These are phyloP conservation scores for Apus apus DNA, from an alignment of 2,113 vertebrate species.

Conservation along the genomic window DNA sequence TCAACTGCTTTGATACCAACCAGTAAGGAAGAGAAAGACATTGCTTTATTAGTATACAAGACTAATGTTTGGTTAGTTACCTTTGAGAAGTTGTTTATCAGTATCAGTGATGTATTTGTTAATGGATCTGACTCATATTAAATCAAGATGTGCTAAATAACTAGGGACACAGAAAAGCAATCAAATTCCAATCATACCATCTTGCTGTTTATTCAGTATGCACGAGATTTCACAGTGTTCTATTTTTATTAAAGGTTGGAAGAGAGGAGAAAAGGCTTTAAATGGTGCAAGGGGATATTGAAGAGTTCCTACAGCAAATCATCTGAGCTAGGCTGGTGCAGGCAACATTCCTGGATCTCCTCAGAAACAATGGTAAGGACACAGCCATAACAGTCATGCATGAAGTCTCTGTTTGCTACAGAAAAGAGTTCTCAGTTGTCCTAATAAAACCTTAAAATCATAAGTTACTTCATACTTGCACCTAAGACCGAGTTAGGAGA, in stretches of 20 bases:
- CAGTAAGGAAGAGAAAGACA: background rate
- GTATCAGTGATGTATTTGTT: background rate
- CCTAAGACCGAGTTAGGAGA: background rate
- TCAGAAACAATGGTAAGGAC: background rate
- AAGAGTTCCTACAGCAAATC: background rate
- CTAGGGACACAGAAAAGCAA: background rate
- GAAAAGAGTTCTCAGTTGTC: background rate
- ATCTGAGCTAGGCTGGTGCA: background rate
- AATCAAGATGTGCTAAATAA: background rate
- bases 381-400: background rate
- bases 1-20: background rate
- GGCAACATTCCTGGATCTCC: background rate
- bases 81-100: background rate
- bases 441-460: background rate
- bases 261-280: background rate
- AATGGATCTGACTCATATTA: background rate
- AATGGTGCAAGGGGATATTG: background rate
- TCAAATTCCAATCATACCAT: background rate
- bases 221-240: background rate
- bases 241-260: background rate
- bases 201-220: background rate
- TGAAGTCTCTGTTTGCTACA: background rate
- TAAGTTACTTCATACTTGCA: background rate
- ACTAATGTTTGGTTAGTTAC: background rate
- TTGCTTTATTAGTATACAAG: background rate